These are phyloP conservation scores for Cosmia pyralina DNA, from an alignment of 2,888 invertebrate species.

Conservation along the genomic window DNA sequence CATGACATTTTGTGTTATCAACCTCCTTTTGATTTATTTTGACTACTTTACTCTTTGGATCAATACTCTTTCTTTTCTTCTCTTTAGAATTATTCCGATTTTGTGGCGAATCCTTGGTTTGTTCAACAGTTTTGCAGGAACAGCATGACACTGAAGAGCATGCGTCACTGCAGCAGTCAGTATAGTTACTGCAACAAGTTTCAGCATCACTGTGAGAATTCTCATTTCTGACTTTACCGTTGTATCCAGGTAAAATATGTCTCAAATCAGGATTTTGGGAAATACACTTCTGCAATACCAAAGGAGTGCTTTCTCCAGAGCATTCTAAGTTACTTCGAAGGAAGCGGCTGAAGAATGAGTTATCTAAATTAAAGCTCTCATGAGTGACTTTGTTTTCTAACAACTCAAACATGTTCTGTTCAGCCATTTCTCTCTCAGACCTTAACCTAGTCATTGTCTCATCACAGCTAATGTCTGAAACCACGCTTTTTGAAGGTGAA, in stretches of 20 bases:
- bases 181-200: slow-evolving; percentile 78
- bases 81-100: slow-evolving; percentile 57
- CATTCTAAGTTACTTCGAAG: slow-evolving; percentile 81
- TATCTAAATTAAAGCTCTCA: slow-evolving; percentile 93
- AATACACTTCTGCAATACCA: slow-evolving; percentile 83
- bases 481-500: slow-evolving; percentile 83
- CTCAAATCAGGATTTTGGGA: slow-evolving; percentile 80
- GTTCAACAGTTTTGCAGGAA: slow-evolving; percentile 83
- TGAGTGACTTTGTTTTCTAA: slow-evolving; percentile 93
- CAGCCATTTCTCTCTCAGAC: slow-evolving; percentile 89
- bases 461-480: slow-evolving; percentile 82
- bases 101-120: slow-evolving; percentile 52
- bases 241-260: slow-evolving; percentile 78
- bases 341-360: slow-evolving; percentile 91
- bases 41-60: slow-evolving; percentile 60
- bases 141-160: slow-evolving; percentile 83
- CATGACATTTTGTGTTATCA: slow-evolving; percentile 68
- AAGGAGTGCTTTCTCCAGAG: slow-evolving; percentile 85
- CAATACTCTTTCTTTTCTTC: slow-evolving; percentile 53
- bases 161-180: slow-evolving; percentile 80
- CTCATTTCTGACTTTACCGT: slow-evolving; percentile 66
- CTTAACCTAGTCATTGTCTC: slow-evolving; percentile 74
- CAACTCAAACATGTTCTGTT: slow-evolving; percentile 94
- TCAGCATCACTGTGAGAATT: slow-evolving; percentile 76
- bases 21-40: slow-evolving; percentile 69